Evolutionary conservation across 2,797 vertebrate genomes (phyloP).

Genomic region (Tapera naevia): DNA sequence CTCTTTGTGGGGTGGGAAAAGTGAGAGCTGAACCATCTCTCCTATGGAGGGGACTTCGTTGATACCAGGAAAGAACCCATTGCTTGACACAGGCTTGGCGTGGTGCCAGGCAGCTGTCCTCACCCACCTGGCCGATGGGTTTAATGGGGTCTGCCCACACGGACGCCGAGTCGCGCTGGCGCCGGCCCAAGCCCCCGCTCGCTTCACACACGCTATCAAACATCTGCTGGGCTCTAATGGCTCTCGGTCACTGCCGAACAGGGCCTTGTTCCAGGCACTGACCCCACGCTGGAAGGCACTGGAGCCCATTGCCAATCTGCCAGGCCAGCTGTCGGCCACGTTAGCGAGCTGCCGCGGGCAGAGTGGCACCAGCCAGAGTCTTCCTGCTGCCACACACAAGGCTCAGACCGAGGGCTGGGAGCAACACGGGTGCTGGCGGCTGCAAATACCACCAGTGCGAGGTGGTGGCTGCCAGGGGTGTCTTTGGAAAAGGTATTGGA

Average conservation of each 20-base stretch:
- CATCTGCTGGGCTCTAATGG: neutral
- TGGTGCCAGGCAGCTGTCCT: neutral
- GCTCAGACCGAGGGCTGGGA: neutral
- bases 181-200: neutral
- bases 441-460: neutral
- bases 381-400: accelerated
- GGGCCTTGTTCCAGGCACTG: neutral
- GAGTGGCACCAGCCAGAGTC: neutral
- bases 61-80: neutral
- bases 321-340: slow-evolving; percentile 3
- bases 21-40: neutral
- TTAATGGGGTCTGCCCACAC: accelerated
- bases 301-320: slow-evolving; percentile 32
- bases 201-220: neutral
- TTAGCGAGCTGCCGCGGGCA: neutral
- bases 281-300: neutral
- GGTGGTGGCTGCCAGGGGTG: neutral
- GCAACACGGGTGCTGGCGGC: accelerated
- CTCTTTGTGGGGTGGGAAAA: neutral
- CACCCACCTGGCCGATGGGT: neutral
- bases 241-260: neutral
- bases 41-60: neutral
- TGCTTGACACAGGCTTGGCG: accelerated
- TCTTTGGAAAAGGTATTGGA: neutral
- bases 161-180: accelerated